Base-by-base conservation (phyloP, 2,888 invertebrate species). In the Tenthredo scrophulariae region DNA sequence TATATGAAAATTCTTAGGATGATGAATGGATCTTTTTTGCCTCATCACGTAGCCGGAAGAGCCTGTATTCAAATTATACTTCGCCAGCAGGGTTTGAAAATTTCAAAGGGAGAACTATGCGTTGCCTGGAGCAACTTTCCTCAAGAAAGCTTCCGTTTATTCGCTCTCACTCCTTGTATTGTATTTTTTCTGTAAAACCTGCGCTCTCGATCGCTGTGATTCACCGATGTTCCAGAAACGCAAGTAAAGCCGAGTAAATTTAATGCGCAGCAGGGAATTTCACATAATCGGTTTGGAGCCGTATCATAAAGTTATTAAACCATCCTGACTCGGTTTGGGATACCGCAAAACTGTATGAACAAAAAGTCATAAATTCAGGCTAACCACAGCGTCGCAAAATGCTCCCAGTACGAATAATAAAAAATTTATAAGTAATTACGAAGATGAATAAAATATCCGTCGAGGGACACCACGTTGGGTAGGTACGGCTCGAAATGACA, bases 51-150 rank as follows among this genome's bases (percentile, higher is more conserved):
- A 7, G 18, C 70, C 18, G 9, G 15, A 37, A 37, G n/a, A 70
- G 18, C 13, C 2, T 70, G 9, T 70, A 70, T 40, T 37, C n/a
- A 70, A 70, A 70, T 37, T 70, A 70, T 70, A 40, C 70, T 40
- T 70, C n/a, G 37, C 67, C 26, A 67, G 15, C 15, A 29, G 29
- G 18, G 13, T 37, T n/a, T 37, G 15, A 70, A n/a, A 70, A 70
- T 70, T 18, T 70, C 70, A 70, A 70, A 70, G 70, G n/a, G 10
- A 70, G 7, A 70, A 37, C 70, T 70, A 37, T 37, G 37, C 40
- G 70, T 70, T 37, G 70, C 37, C 37, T 4, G 18, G 10, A 37
- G 70, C n/a, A 70, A n/a, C 13, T 67, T 33, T 67, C 67, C 18
- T 15, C 2, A 9, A 13, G 10, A 33, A 18, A 33, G 33, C 33